Evolutionary conservation across 2,113 vertebrate genomes (phyloP), one percentile per base, ranked within the genome.

Genomic region (Mormyrus iriodes): DNA sequence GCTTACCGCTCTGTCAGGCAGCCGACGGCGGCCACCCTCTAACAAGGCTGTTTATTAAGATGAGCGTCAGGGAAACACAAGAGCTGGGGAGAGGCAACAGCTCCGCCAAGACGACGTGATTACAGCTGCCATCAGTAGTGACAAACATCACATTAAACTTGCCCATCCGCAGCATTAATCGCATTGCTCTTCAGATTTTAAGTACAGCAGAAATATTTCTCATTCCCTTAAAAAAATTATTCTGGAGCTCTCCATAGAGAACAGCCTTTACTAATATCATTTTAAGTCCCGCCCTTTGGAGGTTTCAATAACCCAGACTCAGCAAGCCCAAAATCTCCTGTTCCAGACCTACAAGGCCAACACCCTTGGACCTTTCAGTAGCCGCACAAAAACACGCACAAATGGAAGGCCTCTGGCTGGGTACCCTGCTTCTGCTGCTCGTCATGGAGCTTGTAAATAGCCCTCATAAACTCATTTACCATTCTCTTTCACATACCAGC

Each of bases 401-500:
- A 61, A n/a, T 58, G 48, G 15, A 73, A 31, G 19, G 46, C 90
- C 86, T 48, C 48, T 58, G 58, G 85, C 88, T 52, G 85, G 8
- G 86, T 49, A 84, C 42, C 52, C 87, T 86, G 90, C 90, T 91
- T 85, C 88, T 87, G 91, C 73, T 90, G 89, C 73, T 61, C 90
- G 90, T 90, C 86, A 85, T 88, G 8, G 86, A 76, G 88, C 91
- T 88, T 82, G 90, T 90, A 90, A 92, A 92, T 89, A 93, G 92
- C 82, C 46, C 21, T 89, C 42, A 90, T 88, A 92, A 92, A 92
- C 92, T 90, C 89, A 91, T 92, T 90, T 90, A 88, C 88, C 89
- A 91, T 91, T 89, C 91, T 46, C 82, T 88, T 89, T 89, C 89
- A 91, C 90, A 92, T 91, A 90, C 85, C 91, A 91, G 91, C 35